Base-by-base conservation (phyloP, 2,797 vertebrate genomes). In the Setipinna tenuifilis region DNA sequence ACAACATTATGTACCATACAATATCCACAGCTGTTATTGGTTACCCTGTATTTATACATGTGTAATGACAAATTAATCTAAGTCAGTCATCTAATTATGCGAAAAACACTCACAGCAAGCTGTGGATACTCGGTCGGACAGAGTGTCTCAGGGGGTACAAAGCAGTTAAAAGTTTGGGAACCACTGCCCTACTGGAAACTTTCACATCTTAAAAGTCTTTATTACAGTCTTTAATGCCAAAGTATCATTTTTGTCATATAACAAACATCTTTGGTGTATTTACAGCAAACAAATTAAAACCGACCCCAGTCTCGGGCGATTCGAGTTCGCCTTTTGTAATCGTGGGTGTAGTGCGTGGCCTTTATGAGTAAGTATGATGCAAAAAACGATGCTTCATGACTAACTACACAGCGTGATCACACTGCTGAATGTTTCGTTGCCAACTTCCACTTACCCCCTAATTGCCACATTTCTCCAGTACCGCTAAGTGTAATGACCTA, bases 391-490 rank as follows among this genome's bases (percentile, higher is more conserved):
- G 23, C 62, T 75, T 31, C 28, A 35, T 75, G 68, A 16, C 28
- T 31, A 11, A 71, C 65, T 65, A 19, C 3, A 59, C 9, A 54
- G 50, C 9, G 14, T 54, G 50, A 54, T 14, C 7, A 75, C 28
- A 75, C 28, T 28, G 12, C 25, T 10, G 12, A 31, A 35, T 35
- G 68, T 78, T 41, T 78, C 44, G 21, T 78, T 78, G 31, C 35
- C 6, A 78, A 41, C 65, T 31, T 71, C 35, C 71, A 44, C 71
- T 44, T 19, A 41, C 17, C 6, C 71, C 16, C 71, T 44, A 17
- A 17, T 44, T 78, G 71, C 71, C 16, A 78, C 71, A 78, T 78
- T 21, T 78, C 71, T 44, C 71, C 71, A 78, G 17, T 21, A 25
- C 19, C 44, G 71, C 11, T 78, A 35, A 31, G 2, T 71, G 68